phyloP scores from a whole-genome alignment of 2,797 vertebrate species.

The Microctenopoma steveboyesi region DNA sequence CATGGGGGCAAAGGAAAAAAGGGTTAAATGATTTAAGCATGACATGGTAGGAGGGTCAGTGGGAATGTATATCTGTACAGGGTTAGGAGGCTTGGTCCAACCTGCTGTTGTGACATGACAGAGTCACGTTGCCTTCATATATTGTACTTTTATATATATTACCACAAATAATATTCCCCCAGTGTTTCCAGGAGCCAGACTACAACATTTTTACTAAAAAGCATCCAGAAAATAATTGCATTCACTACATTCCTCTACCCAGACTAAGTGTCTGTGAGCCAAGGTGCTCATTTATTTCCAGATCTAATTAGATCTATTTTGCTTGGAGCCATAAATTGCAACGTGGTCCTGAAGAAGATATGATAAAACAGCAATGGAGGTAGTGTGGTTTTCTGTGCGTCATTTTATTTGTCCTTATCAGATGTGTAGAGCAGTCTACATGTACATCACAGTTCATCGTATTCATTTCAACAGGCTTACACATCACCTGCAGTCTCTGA shows the following conservation, averaged over 20 bases:
- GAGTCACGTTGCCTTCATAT: background rate
- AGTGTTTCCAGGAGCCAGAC: background rate
- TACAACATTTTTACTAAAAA: background rate
- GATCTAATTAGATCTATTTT: background rate
- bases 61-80: background rate
- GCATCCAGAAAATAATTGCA: background rate
- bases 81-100: background rate
- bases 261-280: background rate
- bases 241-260: background rate
- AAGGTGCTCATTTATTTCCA: background rate
- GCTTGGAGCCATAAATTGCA: background rate
- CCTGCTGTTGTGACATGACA: background rate
- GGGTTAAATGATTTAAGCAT: background rate
- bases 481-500: conserved; percentile 23
- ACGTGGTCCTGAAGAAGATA: background rate
- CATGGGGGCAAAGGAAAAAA: background rate
- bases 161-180: background rate
- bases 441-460: conserved; percentile 7
- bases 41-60: background rate
- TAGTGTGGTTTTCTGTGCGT: background rate
- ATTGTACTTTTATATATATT: background rate
- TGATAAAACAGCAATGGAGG: background rate
- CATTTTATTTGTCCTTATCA: background rate
- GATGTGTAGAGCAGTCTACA: background rate
- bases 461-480: conserved; percentile 36